Evolutionary conservation across 2,888 invertebrate genomes (phyloP).

Genomic region (Sclerodermus sp.): DNA sequence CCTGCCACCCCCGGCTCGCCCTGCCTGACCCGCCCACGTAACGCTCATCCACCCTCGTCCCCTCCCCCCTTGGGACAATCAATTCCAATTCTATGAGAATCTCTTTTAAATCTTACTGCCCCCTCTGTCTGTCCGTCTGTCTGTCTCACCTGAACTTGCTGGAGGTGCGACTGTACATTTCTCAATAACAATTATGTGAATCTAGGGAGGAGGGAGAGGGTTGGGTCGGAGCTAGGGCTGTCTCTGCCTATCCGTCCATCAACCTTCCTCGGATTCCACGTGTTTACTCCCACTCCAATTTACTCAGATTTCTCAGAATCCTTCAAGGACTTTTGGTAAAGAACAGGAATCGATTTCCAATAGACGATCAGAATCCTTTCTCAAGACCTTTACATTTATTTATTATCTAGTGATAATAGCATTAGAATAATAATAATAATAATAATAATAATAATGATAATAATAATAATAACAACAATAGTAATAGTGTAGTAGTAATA

Average conservation of each 20-base stretch:
- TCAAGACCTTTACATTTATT: slow-evolving; percentile 31
- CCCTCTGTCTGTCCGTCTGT: no score
- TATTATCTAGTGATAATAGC: slow-evolving; percentile 27
- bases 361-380: not conserved
- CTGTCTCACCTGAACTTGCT: not conserved
- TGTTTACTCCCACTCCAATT: no score
- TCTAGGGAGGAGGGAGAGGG: no score
- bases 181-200: slow-evolving; percentile 4
- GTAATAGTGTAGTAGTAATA: slow-evolving; percentile 7
- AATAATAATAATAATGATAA: slow-evolving; percentile 19
- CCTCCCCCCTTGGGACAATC: slow-evolving; percentile 26
- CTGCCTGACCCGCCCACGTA: no score
- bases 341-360: not conserved
- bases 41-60: slow-evolving; percentile 7
- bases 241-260: no score
- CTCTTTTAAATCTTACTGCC: slow-evolving; percentile 36
- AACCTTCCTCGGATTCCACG: no score
- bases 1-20: not conserved
- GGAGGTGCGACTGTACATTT: not conserved
- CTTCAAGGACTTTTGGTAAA: no score
- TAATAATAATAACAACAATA: no score
- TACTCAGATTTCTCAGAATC: no score
- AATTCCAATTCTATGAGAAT: slow-evolving; percentile 31
- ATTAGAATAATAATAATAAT: slow-evolving; percentile 19
- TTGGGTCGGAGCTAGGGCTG: no score